Conservation (phyloP, 2,113 vertebrate species). For the Empidonax traillii region DNA sequence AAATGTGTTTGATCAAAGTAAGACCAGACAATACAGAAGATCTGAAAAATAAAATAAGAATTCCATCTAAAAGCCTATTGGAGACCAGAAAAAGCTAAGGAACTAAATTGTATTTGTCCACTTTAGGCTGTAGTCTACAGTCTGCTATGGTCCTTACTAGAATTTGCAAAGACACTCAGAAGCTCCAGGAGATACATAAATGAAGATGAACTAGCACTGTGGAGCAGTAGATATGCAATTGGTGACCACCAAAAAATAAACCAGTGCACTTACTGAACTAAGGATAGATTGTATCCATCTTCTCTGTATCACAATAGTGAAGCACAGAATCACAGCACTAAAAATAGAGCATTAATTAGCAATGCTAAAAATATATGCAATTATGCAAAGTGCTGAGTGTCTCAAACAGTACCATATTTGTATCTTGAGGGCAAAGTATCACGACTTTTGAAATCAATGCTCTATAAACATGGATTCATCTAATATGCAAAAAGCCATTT, state of each 20-base stretch:
- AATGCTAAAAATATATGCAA: background rate
- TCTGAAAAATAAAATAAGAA: background rate
- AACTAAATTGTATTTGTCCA: background rate
- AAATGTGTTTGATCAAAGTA: background rate
- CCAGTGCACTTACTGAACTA: background rate
- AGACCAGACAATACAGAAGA: background rate
- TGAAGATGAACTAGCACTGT: background rate
- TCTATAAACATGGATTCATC: background rate
- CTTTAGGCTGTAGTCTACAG: background rate
- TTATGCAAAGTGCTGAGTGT: background rate
- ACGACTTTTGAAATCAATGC: background rate
- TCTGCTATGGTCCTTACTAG: background rate
- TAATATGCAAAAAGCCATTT: background rate
- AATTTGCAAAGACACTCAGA: background rate
- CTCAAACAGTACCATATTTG: background rate
- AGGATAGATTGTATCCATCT: background rate
- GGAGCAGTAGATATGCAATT: background rate
- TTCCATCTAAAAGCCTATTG: background rate
- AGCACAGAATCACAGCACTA: background rate
- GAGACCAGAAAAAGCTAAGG: background rate
- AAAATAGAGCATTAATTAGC: background rate
- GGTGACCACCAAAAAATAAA: background rate
- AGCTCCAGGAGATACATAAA: background rate
- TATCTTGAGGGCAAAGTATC: background rate
- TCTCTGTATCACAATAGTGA: background rate